Evolutionary conservation across 2,797 vertebrate genomes (phyloP), one percentile per base, ranked within the genome.

Genomic region (Sphenopsis melanotis): DNA sequence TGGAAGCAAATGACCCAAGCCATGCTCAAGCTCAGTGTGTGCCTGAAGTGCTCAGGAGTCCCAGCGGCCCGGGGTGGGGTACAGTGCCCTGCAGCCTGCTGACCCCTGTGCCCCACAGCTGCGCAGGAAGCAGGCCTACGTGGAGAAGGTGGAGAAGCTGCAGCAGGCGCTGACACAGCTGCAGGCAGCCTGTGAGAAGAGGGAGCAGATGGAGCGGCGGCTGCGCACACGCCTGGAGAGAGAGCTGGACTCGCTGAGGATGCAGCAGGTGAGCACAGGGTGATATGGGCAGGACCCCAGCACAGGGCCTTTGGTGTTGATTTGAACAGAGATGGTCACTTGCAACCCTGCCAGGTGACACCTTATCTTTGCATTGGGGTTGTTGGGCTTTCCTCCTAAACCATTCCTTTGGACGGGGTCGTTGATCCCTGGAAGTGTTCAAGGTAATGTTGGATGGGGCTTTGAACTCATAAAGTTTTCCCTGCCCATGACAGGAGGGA

Each of bases 141-240:
- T 99, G 57, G 98, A 99, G 96, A 98, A 98, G 87, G 98, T 99
- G 41, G 98, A 99, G 89, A 98, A 98, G 95, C 95, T 99, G 88
- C 98, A 99, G 96, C 98, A 99, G 96, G 98, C 98, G 0, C 96
- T 99, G 97, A 98, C 97, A 0, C 98, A 99, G 96, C 98, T 99
- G 74, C 98, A 99, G 97, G 98, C 98, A 0, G 98, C 98, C 4
- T 99, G 98, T 2, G 98, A 99, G 96, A 98, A 99, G 95, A 97
- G 98, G 50, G 98, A 99, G 93, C 98, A 99, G 97, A 98, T 99
- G 97, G 98, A 99, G 88, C 98, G 97, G 52, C 97, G 98, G 30
- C 97, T 98, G 79, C 98, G 98, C 34, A 98, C 98, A 0, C 97
- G 98, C 72, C 97, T 99, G 93, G 98, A 99, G 95, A 96, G 98